A percentile compares a stretch with the other conserved stretches of the same genome.
phyloP scores from a whole-genome alignment of 1,140 invertebrate species.

The Ericerus pela region DNA sequence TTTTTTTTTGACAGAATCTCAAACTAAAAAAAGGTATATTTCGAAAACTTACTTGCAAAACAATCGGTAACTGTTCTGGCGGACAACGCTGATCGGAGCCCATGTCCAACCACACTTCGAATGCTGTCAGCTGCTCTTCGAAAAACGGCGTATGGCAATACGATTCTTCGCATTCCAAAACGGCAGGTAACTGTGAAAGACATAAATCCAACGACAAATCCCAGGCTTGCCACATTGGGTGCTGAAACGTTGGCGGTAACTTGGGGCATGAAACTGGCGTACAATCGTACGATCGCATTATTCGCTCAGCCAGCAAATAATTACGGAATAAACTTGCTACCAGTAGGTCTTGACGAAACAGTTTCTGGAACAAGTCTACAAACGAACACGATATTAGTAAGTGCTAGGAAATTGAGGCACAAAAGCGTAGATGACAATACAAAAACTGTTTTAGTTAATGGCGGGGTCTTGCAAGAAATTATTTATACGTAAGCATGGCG shows the following conservation, averaged over 20 bases:
- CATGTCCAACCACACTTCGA: constrained; percentile 86
- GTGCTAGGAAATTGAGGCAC: no score
- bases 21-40: no score
- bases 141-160: constrained; percentile 76
- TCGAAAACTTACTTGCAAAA: constrained; percentile 60
- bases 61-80: constrained; percentile 94
- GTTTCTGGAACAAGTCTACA: constrained; percentile 82
- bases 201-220: constrained; percentile 90
- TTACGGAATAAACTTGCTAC: constrained; percentile 96
- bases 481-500: no score
- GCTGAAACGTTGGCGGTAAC: constrained; percentile 79
- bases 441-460: no score
- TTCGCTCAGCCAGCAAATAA: constrained; percentile 89
- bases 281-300: constrained; percentile 92
- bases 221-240: constrained; percentile 90
- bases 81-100: constrained; percentile 59
- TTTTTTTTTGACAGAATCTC: no score
- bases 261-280: constrained; percentile 80
- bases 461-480: no score
- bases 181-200: constrained; percentile 69
- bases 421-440: no score
- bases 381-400: constrained; percentile 25
- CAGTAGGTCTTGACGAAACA: constrained; percentile 95
- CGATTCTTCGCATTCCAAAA: constrained; percentile 45
- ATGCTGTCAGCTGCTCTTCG: constrained; percentile 96